Evolutionary conservation across 2,888 invertebrate genomes (phyloP).

Genomic region (Agriopis leucophaearia): DNA sequence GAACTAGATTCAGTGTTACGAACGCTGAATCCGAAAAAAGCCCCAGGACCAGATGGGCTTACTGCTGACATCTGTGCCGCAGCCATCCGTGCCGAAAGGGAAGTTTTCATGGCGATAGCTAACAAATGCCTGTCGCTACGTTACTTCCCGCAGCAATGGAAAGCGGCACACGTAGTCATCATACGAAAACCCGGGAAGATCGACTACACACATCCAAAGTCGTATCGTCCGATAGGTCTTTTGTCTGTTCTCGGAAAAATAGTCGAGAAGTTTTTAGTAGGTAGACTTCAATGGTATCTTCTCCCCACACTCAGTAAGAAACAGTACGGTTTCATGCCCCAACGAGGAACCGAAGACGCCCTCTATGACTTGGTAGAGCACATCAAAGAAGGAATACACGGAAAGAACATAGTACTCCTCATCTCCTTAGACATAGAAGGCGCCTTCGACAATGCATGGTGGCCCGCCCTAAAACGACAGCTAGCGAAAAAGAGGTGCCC

Average conservation of each 20-base stretch:
- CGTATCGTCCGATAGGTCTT: slow-evolving; percentile 28
- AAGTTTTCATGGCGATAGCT: slow-evolving; percentile 32
- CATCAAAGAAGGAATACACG: not conserved
- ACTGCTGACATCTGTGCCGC: slow-evolving; percentile 47
- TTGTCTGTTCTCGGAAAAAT: slow-evolving; percentile 42
- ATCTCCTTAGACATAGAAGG: slow-evolving; percentile 3
- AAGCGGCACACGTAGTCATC: slow-evolving; percentile 39
- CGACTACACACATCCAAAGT: slow-evolving; percentile 29
- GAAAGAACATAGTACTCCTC: not conserved
- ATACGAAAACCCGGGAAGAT: slow-evolving; percentile 44
- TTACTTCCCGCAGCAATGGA: slow-evolving; percentile 41
- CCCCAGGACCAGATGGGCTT: slow-evolving; percentile 46
- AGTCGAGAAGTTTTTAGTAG: slow-evolving; percentile 8
- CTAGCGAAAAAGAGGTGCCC: not conserved
- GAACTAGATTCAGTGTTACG: not conserved
- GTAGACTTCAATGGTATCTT: not conserved
- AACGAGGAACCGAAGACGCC: not conserved
- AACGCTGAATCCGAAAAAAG: slow-evolving; percentile 36
- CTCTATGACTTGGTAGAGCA: not conserved
- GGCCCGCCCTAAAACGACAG: not conserved
- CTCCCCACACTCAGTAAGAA: not conserved
- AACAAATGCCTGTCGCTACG: slow-evolving; percentile 40
- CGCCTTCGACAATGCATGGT: slow-evolving; percentile 1
- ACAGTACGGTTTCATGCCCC: not conserved
- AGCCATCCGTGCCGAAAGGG: slow-evolving; percentile 14